A percentile compares a stretch with the other conserved stretches of the same genome.
phyloP scores from a whole-genome alignment of 2,888 invertebrate species.

The Drosophila bunnanda region DNA sequence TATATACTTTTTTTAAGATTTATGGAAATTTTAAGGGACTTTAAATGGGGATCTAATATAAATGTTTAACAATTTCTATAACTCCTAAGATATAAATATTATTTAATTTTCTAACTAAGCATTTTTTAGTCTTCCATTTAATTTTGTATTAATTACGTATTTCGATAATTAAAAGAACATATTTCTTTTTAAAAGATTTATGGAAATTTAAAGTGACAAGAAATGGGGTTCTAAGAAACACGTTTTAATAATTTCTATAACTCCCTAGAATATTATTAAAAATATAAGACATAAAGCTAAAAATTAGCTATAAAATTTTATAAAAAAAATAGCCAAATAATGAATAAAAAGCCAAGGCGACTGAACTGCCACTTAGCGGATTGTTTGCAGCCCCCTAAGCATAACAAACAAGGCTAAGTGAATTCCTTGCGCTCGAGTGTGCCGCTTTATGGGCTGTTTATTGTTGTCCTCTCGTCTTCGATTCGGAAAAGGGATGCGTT shows the following conservation, averaged over 20 bases:
- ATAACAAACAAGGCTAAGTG: conserved; percentile 84
- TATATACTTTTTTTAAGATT: too few relatives aligned
- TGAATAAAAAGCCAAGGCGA: neutral
- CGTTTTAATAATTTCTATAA: neutral
- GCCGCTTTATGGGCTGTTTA: conserved; percentile 81
- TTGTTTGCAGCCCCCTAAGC: conserved; percentile 84
- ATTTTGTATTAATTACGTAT: too few relatives aligned
- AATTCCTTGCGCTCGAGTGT: conserved; percentile 79
- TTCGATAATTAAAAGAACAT: too few relatives aligned
- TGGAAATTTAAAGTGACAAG: too few relatives aligned
- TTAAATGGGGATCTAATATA: too few relatives aligned
- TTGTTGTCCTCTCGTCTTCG: conserved; percentile 67
- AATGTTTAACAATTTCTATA: too few relatives aligned
- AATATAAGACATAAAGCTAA: neutral
- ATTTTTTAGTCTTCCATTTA: too few relatives aligned
- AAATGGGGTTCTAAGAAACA: too few relatives aligned
- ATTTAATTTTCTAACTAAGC: too few relatives aligned
- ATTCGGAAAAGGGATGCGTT: conserved; percentile 36
- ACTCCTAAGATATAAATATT: too few relatives aligned
- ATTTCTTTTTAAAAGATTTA: too few relatives aligned
- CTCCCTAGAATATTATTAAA: neutral
- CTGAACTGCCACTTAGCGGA: conserved; percentile 81
- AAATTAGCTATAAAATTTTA: neutral
- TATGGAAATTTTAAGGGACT: too few relatives aligned
- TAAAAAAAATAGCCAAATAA: neutral